Base-by-base conservation (phyloP, 2,113 vertebrate species). In the Heterochromis multidens region DNA sequence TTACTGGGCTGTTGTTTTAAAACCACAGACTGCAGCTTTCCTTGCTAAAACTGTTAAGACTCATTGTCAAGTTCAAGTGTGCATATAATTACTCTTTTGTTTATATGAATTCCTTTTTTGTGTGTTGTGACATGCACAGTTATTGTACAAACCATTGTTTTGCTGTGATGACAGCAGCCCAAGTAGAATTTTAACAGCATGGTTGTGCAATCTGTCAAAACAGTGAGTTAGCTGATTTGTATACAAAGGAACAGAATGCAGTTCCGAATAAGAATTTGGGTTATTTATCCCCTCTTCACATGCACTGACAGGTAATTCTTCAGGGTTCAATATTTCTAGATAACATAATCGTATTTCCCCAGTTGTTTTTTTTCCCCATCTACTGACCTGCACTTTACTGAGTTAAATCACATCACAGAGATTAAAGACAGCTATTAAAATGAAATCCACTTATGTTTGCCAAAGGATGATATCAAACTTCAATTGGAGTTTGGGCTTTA, bases 401-500 rank as follows among this genome's bases (percentile, higher is more conserved):
- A 90, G 86, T 90, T 83, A 87, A 92, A 95, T 94, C 91, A 72
- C 91, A 96, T 93, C 88, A 80, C 40, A 61, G 82, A 92, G 95
- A 95, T 96, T 96, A 96, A 95, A 94, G 88, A 80, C 87, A 89
- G 92, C 94, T 95, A 95, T 96, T 95, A 95, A 91, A 95, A 87
- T 93, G 79, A 91, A 95, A 96, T 96, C 95, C 95, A 93, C 93
- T 94, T 87, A 84, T 95, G 91, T 95, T 95, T 95, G 90, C 93
- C 89, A 59, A 65, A 87, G 95, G 94, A 95, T 95, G 83, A 95
- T 90, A 90, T 95, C 86, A 93, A 94, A 95, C 93, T 95, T 96
- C 92, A 95, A 95, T 94, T 93, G 94, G 86, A 93, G 89, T 93
- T 94, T 91, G 83, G 89, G 89, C 86, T 94, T 94, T 93, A 91